Base-by-base conservation (phyloP, 2,797 vertebrate genomes). In the Scolopax rusticola region DNA sequence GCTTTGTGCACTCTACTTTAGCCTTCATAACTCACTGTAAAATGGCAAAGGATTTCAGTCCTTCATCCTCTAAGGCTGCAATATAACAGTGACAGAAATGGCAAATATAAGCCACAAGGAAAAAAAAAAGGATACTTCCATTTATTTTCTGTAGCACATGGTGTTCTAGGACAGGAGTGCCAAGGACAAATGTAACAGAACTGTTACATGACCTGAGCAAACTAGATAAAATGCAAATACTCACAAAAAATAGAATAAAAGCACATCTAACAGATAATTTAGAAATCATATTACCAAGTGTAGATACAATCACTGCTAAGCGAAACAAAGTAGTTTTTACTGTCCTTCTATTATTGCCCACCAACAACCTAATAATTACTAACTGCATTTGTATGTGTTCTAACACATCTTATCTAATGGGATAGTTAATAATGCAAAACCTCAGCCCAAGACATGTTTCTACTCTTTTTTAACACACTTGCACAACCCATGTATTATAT, bases 31-130 rank as follows among this genome's bases (percentile, higher is more conserved):
- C 50, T 93, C 84, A 48, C 6, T 19, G 64, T 48, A 79, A 94
- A 81, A 83, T 28, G 48, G 86, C 86, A 88, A 56, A 93, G 71
- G 64, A 89, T 89, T 92, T 95, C 63, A 88, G 60, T 43, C 76
- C 67, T 73, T n/a, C 45, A 67, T 84, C 18, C 23, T 63, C 60
- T 69, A 86, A 80, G 61, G 50, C 63, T 89, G 41, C 45, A 82
- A 56, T 17, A 9, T 17, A 59, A 60, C 45, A 76, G 32, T 38
- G 36, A 81, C 69, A 80, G 54, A 86, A 33, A 63, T 20, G 12
- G 48, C 60, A 95, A 87, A 59, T 15, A 73, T 56, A 80, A 87
- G 38, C 43, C 61, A 47, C 32, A 11, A 12, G 3, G 4, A 8
- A 3, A 1, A 9, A 40, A 36, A 15, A 59, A 8, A 78, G 12